These are phyloP conservation scores for Boloria selene DNA, from an alignment of 2,888 invertebrate species.

Conservation along the genomic window DNA sequence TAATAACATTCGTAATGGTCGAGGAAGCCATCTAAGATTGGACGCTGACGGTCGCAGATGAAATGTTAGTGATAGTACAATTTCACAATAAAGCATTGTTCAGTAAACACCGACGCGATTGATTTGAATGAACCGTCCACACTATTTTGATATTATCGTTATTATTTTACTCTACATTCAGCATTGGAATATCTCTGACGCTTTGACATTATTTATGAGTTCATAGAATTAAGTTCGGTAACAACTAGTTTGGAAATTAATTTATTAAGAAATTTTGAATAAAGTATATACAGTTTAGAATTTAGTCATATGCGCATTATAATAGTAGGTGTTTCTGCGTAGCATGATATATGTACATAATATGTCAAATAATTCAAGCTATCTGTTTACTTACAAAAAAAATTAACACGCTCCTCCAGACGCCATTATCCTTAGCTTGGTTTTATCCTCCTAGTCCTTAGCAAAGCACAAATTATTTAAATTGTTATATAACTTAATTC, in stretches of 20 bases:
- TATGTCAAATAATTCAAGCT: neutral
- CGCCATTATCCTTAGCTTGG: no score
- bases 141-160: slow-evolving; percentile 58
- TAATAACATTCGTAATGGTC: slow-evolving; percentile 31
- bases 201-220: slow-evolving; percentile 48
- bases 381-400: no score
- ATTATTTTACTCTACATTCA: slow-evolving; percentile 43
- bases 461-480: no score
- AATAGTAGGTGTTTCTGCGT: slow-evolving; percentile 12
- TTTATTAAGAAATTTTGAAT: slow-evolving; percentile 25
- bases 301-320: neutral
- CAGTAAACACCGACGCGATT: slow-evolving; percentile 53
- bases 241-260: slow-evolving; percentile 48
- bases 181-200: slow-evolving; percentile 53
- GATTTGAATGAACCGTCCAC: slow-evolving; percentile 68
- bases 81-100: slow-evolving; percentile 77
- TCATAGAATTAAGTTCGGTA: slow-evolving; percentile 55
- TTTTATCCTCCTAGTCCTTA: no score
- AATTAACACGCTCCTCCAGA: no score
- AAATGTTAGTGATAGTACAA: slow-evolving; percentile 72
- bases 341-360: slow-evolving; percentile 2
- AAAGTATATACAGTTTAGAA: neutral
- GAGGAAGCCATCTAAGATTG: slow-evolving; percentile 44
- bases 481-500: neutral
- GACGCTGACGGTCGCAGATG: slow-evolving; percentile 61